A percentile compares a stretch with the other conserved stretches of the same genome.
Conservation (phyloP, 2,113 vertebrate species). For the Steatornis caripensis region DNA sequence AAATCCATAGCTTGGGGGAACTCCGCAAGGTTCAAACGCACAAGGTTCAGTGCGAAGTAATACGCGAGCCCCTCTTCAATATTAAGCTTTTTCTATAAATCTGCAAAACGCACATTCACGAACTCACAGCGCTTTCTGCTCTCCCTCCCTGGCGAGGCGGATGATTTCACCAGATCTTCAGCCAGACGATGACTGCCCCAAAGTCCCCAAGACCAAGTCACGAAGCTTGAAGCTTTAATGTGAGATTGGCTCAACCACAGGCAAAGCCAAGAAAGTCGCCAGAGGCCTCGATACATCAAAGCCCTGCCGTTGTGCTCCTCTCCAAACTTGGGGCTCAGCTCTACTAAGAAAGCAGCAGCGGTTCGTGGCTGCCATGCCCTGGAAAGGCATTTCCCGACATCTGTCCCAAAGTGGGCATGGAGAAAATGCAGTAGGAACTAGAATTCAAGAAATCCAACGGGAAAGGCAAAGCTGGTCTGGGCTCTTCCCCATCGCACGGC, state of each 20-base stretch:
- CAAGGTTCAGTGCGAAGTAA: not conserved
- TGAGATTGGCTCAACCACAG: not conserved
- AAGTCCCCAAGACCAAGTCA: not conserved
- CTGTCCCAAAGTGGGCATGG: rapidly evolving
- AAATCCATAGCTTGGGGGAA: not conserved
- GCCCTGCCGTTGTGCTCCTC: not conserved
- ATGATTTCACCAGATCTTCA: not conserved
- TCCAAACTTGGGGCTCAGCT: not conserved
- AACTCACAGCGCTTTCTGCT: not conserved
- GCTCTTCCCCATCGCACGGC: rapidly evolving
- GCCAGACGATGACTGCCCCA: not conserved
- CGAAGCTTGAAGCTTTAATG: not conserved
- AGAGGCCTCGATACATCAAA: not conserved
- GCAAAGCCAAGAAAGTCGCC: not conserved
- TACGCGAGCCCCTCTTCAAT: not conserved
- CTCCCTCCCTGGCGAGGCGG: not conserved
- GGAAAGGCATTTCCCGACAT: not conserved
- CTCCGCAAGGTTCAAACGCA: not conserved
- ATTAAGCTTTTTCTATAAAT: not conserved
- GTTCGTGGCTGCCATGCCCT: not conserved
- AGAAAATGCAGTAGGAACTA: not conserved
- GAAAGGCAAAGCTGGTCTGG: not conserved
- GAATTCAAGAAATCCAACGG: not conserved
- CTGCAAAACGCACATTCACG: not conserved
- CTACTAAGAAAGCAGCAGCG: not conserved